Base-by-base conservation (phyloP, 2,888 invertebrate genomes). In the Lasioglossum morio region DNA sequence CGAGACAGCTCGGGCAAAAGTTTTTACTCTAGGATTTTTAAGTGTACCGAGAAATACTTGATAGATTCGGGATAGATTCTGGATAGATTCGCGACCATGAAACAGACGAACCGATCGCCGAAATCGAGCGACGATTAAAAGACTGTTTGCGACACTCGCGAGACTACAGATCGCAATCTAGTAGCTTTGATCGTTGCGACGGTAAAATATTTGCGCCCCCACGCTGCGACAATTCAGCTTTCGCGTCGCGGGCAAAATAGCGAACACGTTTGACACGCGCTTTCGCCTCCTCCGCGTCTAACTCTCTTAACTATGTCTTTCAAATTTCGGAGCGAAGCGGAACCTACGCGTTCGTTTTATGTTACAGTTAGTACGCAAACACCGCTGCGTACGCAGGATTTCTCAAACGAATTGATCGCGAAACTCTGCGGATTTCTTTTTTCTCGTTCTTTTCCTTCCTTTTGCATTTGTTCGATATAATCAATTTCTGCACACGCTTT, bases 21-120 rank as follows among this genome's bases (percentile, higher is more conserved):
- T 12, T 83, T 16, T 85, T 82, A 82, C 53, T 27, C 74, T 75
- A 74, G 43, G 57, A 0, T 12, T 43, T 69, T 57, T 75, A 79
- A 79, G 73, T 74, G 82, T 79, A 79, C 69, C 73, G 73, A 83
- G 75, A 83, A 86, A 86, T 87, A 86, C 86, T 83, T 79, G 53
- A 73, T 87, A 79, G 84, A 34, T 34, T 34, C 34, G 2, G 34
- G 53, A 73, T 87, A 79, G 84, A 34, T 34, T 34, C 34, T 34
- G 34, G 53, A 73, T 87, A 79, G 84, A 16, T 85, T 74, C 73
- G 46, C 46, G 73, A 74, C 63, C 40, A 19, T 82, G 30, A 23
- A 69, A 82, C 76, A 12, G 81, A 81, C 16, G 66, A 84, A 81
- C 63, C 46, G 57, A 70, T 70, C 57, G 10, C n/a, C 43, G 48